A percentile compares a stretch with the other conserved stretches of the same genome.
These are phyloP conservation scores for Bombus cullumanus DNA, from an alignment of 1,140 invertebrate genomes.

Conservation along the genomic window DNA sequence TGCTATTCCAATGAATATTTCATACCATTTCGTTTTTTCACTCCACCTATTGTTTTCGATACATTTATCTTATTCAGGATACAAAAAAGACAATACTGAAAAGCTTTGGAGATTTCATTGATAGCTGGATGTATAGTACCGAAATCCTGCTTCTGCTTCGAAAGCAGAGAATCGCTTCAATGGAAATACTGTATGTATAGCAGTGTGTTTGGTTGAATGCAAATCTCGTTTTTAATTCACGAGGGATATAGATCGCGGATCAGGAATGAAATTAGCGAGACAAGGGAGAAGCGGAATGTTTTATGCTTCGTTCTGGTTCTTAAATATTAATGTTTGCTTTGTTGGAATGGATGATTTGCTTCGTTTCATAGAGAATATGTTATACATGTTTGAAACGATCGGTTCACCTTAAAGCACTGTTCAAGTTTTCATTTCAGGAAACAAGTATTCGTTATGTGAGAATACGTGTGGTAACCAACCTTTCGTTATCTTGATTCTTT, in stretches of 20 bases:
- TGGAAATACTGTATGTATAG: not conserved
- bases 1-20: not conserved
- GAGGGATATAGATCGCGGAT: too few species aligned
- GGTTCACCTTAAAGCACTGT: too few species aligned
- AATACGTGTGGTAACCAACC: too few species aligned
- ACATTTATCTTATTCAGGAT: not conserved
- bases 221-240: not conserved
- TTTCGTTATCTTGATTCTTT: too few species aligned
- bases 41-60: not conserved
- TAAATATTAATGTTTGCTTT: not conserved
- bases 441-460: too few species aligned
- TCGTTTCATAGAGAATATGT: too few species aligned
- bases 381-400: too few species aligned
- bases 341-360: too few species aligned
- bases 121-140: not conserved
- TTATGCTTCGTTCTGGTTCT: not conserved
- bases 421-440: too few species aligned
- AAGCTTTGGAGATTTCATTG: not conserved
- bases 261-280: slow-evolving; percentile 1
- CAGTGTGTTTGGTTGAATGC: not conserved
- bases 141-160: not conserved
- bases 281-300: not conserved
- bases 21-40: not conserved
- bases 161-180: not conserved
- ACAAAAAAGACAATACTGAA: not conserved